These are phyloP conservation scores for Pseudococcus jackbeardsleyi DNA, from an alignment of 2,888 invertebrate species.

Conservation along the genomic window DNA sequence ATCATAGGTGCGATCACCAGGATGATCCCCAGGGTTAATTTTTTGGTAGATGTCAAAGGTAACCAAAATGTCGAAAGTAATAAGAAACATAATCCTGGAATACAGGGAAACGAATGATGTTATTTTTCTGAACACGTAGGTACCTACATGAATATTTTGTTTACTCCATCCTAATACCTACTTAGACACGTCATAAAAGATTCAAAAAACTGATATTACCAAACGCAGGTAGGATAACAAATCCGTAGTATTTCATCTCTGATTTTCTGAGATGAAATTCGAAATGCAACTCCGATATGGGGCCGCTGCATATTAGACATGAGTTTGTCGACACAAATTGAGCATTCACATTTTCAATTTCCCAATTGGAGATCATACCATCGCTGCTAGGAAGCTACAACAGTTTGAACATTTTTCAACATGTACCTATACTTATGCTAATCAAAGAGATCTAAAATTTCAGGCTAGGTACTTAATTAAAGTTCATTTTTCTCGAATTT, in stretches of 20 bases:
- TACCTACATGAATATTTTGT: background rate
- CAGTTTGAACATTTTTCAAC: no score
- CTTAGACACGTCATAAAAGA: no score
- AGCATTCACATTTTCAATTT: background rate
- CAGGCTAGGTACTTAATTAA: no score
- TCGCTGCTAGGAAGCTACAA: background rate
- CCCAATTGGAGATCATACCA: background rate
- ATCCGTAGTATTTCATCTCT: constrained; percentile 12
- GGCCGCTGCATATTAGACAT: background rate
- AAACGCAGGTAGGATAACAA: background rate
- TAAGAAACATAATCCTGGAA: constrained; percentile 12
- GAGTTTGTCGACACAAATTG: background rate
- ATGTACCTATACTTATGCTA: no score
- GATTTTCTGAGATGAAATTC: background rate
- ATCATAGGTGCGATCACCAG: background rate
- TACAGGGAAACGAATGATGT: no score
- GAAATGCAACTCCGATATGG: background rate
- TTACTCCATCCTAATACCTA: no score
- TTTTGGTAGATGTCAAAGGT: background rate
- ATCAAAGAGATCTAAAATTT: no score
- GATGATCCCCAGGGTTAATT: background rate
- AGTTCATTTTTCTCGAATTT: no score
- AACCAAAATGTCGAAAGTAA: constrained; percentile 10
- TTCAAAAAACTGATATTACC: background rate
- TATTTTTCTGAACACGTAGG: no score